Base-by-base conservation (phyloP, 2,888 invertebrate species). In the Amphipyra tragopoginis region DNA sequence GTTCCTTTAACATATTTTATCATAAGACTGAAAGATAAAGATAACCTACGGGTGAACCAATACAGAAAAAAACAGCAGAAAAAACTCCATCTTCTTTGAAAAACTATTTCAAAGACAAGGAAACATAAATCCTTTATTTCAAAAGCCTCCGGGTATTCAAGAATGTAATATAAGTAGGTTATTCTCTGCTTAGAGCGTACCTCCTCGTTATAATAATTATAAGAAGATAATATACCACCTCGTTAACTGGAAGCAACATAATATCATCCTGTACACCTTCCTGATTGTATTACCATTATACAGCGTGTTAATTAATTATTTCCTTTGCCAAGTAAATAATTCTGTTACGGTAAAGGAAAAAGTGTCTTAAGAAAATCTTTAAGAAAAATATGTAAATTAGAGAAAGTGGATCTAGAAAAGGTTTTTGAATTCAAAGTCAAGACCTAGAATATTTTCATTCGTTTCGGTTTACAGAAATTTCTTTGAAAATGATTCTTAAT, bases 171-270 rank as follows among this genome's bases (percentile, higher is more conserved):
- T 47, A 44, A 40, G 34, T 26, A 14, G 21, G 39, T 62, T 52
- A 38, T 53, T 47, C 5, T 9, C 39, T 36, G 14, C 34, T 58
- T 43, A 51, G 9, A 29, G 11, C 39, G 7, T 11, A 21, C 7
- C 8, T 13, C 36, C 53, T 56, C 50, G 56, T 66, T 66, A 67
- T 64, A 71, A 58, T 60, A 52, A 56, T 29, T 56, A 3, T 21
- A 2, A 21, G 21, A 29, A 48, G 26, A 45, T 43, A 43, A 54
- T 7, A 56, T 34, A 43, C 52, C 14, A 13, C 69, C 70, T 70
- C 54, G 62, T 70, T 73, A 70, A 53, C 14, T 34, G 3, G 45
- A 50, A 47, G 69, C 61, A 73, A 73, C 53, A 45, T 43, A 73
- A 73, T 73, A 73, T 61, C 53, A 61, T 13, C 50, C 39, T 56